Base-by-base conservation (phyloP, 2,888 invertebrate species). In the Thymelicus sylvestris region DNA sequence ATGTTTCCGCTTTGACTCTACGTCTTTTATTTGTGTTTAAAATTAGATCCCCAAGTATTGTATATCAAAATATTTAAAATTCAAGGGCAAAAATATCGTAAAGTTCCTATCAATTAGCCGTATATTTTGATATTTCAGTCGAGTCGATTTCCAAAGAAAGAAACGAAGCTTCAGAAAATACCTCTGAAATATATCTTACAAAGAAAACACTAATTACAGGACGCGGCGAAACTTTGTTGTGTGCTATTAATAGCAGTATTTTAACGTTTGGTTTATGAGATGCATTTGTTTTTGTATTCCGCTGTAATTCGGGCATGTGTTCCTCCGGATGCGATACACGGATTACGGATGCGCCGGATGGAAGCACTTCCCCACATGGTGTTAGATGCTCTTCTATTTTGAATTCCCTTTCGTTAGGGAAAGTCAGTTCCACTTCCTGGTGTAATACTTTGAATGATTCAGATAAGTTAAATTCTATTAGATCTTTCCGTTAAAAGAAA, bases 281-380 rank as follows among this genome's bases (percentile, higher is more conserved):
- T 70, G 24, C 63, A 47, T 70, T 59, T 65, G 70, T 71, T 71
- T 71, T 71, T 61, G 60, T 65, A 55, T 65, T 66, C 70, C 61
- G 47, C 52, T 52, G 70, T 60, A 78, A 79, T 78, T 80, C 73
- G 72, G 60, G 76, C 79, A 74, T 75, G 74, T 76, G 76, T 62
- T 60, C 19, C 64, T 66, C 75, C 78, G 80, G 80, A 80, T 77
- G 78, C 72, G 72, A 63, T 68, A 71, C 77, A 76, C 79, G 75
- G 78, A 81, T 82, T 86, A 86, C 76, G 81, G 75, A 77, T 79
- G 76, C 81, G 82, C 79, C 89, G 90, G 91, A 92, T 88, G 87
- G 88, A 88, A 90, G 89, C 90, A 90, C 86, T 88, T 90, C 89
- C 90, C 89, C 83, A 86, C 89, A 64, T 60, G 59, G 57, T 60